phyloP scores from a whole-genome alignment of 2,797 vertebrate genomes.

The Aselliscus stoliczkanus region DNA sequence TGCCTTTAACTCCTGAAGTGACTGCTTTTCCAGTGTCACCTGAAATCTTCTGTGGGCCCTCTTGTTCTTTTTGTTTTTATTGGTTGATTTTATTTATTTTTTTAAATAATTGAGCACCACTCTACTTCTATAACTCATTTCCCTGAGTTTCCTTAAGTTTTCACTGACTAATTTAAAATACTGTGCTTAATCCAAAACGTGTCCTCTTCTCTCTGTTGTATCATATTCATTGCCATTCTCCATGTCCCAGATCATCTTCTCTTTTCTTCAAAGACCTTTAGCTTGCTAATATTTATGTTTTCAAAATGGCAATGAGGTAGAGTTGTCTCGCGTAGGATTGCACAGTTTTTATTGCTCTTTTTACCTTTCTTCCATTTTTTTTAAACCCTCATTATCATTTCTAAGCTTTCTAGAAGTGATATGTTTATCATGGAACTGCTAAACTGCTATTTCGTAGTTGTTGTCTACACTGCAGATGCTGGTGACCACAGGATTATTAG shows the following conservation, averaged over 20 bases:
- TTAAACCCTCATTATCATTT: neutral
- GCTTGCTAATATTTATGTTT: neutral
- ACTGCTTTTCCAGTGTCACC: neutral
- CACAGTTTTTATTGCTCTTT: neutral
- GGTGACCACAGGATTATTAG: neutral
- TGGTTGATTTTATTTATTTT: neutral
- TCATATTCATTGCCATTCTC: neutral
- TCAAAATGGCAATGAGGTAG: neutral
- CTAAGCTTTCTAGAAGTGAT: slow-evolving; percentile 31
- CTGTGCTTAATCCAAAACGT: neutral
- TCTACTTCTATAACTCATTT: neutral
- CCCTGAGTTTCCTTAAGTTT: neutral
- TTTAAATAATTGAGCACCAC: neutral
- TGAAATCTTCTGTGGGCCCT: neutral
- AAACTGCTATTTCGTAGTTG: neutral
- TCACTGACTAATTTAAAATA: neutral
- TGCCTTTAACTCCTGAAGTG: neutral
- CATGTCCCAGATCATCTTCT: neutral
- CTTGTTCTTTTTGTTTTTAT: neutral
- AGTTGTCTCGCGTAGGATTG: neutral
- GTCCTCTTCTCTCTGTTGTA: rapidly evolving
- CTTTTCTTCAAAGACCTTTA: neutral
- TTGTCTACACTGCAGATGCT: neutral
- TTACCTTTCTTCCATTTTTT: neutral
- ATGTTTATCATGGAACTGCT: neutral